These are phyloP conservation scores for Melinopterus prodromus DNA, from an alignment of 2,888 invertebrate genomes.

Conservation along the genomic window DNA sequence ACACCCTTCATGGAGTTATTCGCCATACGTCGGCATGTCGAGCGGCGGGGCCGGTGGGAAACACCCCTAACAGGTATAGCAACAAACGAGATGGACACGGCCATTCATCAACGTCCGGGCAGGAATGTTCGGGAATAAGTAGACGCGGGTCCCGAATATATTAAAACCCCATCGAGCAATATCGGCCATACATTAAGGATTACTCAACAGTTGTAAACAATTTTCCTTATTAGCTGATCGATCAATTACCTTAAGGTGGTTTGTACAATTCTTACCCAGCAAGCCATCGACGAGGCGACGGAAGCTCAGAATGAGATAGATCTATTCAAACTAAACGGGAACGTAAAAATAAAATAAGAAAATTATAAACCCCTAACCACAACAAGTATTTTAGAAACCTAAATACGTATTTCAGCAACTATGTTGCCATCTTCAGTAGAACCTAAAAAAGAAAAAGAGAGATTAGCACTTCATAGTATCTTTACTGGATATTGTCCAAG, in stretches of 20 bases:
- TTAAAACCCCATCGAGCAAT: constrained; percentile 24
- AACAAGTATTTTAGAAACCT: too few species aligned
- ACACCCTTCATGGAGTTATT: constrained; percentile 49
- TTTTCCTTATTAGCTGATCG: constrained; percentile 19
- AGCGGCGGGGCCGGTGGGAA: constrained; percentile 42
- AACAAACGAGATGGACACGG: constrained; percentile 47
- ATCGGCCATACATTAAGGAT: constrained; percentile 19
- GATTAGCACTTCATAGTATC: too few species aligned
- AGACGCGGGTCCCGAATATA: constrained; percentile 11
- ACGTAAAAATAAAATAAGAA: too few species aligned
- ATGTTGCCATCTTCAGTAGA: too few species aligned
- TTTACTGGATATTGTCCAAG: too few species aligned
- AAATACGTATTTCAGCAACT: too few species aligned
- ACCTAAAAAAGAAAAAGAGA: too few species aligned
- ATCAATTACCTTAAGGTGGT: not conserved
- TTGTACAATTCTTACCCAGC: too few species aligned
- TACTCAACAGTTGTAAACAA: constrained; percentile 12
- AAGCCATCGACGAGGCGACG: too few species aligned
- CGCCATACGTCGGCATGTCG: constrained; percentile 34
- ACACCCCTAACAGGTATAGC: constrained; percentile 45
- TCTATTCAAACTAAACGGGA: too few species aligned
- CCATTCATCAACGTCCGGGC: constrained; percentile 47
- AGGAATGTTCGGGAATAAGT: constrained; percentile 41
- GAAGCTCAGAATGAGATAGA: too few species aligned
- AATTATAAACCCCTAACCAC: too few species aligned